Percentiles rank a stretch among this genome's conserved stretches.
Evolutionary conservation across 2,113 vertebrate genomes (phyloP).

Genomic region (Rhabdornis inornatus): DNA sequence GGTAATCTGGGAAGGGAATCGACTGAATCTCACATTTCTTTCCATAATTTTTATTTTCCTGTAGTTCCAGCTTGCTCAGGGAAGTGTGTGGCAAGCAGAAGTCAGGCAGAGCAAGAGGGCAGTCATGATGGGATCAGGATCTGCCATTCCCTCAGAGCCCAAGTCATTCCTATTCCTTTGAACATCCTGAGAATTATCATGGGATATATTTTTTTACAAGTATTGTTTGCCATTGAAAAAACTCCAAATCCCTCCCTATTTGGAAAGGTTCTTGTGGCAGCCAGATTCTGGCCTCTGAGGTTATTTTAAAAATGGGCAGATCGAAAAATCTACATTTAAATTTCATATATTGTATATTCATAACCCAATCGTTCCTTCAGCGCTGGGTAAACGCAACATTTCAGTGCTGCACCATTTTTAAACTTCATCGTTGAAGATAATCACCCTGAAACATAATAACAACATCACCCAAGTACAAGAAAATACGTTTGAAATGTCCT

Average conservation of each 20-base stretch:
- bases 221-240: neutral
- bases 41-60: accelerated
- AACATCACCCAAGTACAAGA: conserved; percentile 10
- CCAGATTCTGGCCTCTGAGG: neutral
- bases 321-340: neutral
- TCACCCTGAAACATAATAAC: conserved; percentile 47
- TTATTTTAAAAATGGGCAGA: neutral
- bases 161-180: neutral
- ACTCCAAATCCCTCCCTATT: neutral
- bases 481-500: conserved; percentile 50
- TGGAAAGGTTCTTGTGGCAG: neutral
- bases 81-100: neutral
- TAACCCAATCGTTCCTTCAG: neutral
- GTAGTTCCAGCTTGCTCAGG: neutral
- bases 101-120: neutral
- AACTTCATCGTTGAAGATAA: conserved; percentile 21
- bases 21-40: neutral
- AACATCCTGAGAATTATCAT: neutral
- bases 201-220: neutral
- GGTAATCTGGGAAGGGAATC: neutral
- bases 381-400: neutral
- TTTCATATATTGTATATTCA: neutral
- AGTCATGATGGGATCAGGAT: neutral
- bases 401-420: conserved; percentile 16
- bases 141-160: neutral